Base-by-base conservation (phyloP, 1,140 invertebrate genomes). In the Drepana arcuata region DNA sequence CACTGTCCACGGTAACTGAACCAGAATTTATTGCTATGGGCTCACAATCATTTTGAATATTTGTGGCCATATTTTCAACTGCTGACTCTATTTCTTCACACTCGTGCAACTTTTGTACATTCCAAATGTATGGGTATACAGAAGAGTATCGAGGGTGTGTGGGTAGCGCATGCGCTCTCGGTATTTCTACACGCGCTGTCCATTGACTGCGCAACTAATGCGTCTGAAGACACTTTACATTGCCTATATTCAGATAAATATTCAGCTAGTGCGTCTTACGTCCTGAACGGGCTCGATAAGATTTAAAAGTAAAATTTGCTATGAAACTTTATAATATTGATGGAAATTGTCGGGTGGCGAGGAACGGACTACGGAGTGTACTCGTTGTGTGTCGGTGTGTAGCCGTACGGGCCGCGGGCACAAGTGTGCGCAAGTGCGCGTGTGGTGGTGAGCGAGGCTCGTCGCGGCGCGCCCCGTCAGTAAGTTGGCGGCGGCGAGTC, bases 401-500 rank as follows among this genome's bases (percentile, higher is more conserved):
- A n/a, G n/a, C 48, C 52, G 50, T 47, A 52, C 40, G 45, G 46
- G 56, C 52, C 29, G 48, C 37, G 48, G 43, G 49, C 35, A 42
- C 59, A 65, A 63, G 68, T 66, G 71, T 68, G 72, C 65, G 64
- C 55, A 43, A 38, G 48, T 68, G 70, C 64, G 62, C 61, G 62
- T 72, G 74, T 72, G 68, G 50, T 67, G 53, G 66, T 71, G 61
- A 41, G 43, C 55, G 50, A 53, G 64, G 48, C 53, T 62, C 63
- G 65, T 54, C 62, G 70, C 71, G 65, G 61, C 61, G 70, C 71
- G 67, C 64, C 64, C 68, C n/a, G n/a, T n/a, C n/a, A n/a, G 69
- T 75, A 70, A 80, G 72, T 80, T 69, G 75, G 63, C 75, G 68
- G 60, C 64, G 59, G 69, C 72, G 61, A 77, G 65, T 67, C 75